phyloP scores from a whole-genome alignment of 1,140 invertebrate species.

The Drosophila busckii region DNA sequence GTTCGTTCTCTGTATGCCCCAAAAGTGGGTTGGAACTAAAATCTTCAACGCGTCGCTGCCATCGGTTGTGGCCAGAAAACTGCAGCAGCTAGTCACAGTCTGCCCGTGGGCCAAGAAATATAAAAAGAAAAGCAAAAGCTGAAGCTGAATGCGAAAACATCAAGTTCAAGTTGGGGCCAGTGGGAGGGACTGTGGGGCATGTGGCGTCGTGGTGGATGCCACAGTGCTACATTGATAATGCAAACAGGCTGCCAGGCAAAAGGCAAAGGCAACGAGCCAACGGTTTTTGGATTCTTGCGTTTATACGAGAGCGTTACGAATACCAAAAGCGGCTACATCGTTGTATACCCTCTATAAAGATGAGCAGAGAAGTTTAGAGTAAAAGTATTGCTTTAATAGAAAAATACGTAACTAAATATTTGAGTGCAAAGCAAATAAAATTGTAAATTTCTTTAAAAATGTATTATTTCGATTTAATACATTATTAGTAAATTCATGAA shows the following conservation, averaged over 20 bases:
- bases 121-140: slow-evolving; percentile 1
- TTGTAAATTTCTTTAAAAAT: too few relatives aligned
- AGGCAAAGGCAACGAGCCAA: slow-evolving; percentile 4
- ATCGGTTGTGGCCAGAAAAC: slow-evolving; percentile 45
- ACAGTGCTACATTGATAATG: slow-evolving; percentile 19
- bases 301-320: slow-evolving; percentile 60
- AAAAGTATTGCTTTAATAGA: too few relatives aligned
- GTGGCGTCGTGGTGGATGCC: slow-evolving; percentile 29
- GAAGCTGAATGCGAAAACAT: slow-evolving; percentile 7
- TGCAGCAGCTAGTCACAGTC: slow-evolving; percentile 9
- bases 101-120: slow-evolving; percentile 52
- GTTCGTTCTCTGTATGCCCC: slow-evolving; percentile 23
- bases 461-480: too few relatives aligned
- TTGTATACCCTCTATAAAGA: slow-evolving; percentile 4
- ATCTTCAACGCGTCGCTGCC: slow-evolving; percentile 65
- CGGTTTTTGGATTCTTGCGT: slow-evolving; percentile 22
- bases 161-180: slow-evolving; percentile 53
- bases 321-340: slow-evolving; percentile 28
- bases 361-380: not conserved
- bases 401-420: too few relatives aligned
- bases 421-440: too few relatives aligned
- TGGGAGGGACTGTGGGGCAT: slow-evolving; percentile 57
- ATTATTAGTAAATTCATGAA: too few relatives aligned
- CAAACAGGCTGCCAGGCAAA: slow-evolving; percentile 15
- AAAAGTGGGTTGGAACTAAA: slow-evolving; percentile 71